These are phyloP conservation scores for Neoniphon sammara DNA, from an alignment of 2,797 vertebrate genomes.

Conservation along the genomic window DNA sequence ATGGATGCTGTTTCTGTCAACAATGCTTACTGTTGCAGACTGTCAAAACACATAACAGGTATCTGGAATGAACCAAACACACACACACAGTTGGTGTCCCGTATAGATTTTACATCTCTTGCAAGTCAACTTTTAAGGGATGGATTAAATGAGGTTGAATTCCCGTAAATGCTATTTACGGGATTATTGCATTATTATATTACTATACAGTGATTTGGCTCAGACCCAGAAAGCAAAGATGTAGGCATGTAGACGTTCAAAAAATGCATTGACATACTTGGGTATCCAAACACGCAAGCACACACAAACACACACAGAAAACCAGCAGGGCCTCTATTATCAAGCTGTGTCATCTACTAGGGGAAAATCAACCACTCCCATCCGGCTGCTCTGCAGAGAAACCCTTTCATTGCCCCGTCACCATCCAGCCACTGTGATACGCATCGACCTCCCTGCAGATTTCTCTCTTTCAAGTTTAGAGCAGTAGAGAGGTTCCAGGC, in stretches of 20 bases:
- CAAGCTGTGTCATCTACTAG: slow-evolving; percentile 8
- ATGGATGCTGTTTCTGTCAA: slow-evolving; percentile 36
- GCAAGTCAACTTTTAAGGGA: no score
- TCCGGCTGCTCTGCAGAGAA: slow-evolving; percentile 20
- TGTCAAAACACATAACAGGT: slow-evolving; percentile 34
- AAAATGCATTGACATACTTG: not conserved
- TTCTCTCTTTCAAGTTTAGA: slow-evolving; percentile 1
- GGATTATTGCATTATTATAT: no score
- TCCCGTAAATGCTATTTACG: no score
- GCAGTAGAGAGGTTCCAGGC: slow-evolving; percentile 7
- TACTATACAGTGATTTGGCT: no score
- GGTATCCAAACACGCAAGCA: not conserved
- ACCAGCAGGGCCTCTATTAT: not conserved
- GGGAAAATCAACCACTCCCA: slow-evolving; percentile 29
- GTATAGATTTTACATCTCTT: no score
- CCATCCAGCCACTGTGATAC: slow-evolving; percentile 12
- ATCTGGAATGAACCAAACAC: slow-evolving; percentile 20
- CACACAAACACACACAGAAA: slow-evolving; percentile 26
- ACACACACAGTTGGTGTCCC: not conserved
- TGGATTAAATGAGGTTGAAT: no score
- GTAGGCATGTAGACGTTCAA: not conserved
- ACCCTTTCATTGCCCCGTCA: slow-evolving; percentile 10
- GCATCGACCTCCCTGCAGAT: slow-evolving; percentile 20
- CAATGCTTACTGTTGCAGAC: slow-evolving; percentile 20
- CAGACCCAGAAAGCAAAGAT: not conserved